These are phyloP conservation scores for Triplophysa siluroides DNA, from an alignment of 2,113 vertebrate species.

Conservation along the genomic window DNA sequence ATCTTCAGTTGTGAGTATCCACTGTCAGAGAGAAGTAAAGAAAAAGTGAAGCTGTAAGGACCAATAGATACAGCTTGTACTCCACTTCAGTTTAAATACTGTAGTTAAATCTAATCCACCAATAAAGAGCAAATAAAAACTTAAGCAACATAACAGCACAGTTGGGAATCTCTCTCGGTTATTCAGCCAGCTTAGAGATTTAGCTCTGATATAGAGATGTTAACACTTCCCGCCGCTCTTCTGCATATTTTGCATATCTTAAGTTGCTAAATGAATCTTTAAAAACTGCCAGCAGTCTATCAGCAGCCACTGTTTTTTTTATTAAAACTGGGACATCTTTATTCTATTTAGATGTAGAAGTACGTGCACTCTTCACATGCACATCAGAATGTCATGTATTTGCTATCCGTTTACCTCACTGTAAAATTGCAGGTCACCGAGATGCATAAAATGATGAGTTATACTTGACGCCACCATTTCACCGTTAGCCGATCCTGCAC, in stretches of 20 bases:
- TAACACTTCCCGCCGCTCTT: conserved; percentile 20
- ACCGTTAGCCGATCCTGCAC: not conserved
- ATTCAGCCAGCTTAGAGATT: conserved; percentile 30
- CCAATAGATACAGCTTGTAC: not conserved
- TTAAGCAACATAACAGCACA: conserved; percentile 20
- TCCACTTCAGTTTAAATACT: conserved; percentile 20
- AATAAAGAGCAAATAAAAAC: conserved; percentile 32
- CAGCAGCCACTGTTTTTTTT: conserved; percentile 27
- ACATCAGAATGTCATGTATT: not conserved
- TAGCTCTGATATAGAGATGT: conserved; percentile 21
- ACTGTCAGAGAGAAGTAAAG: too few species aligned
- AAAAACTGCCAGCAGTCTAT: conserved; percentile 26
- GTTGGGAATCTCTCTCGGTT: conserved; percentile 20
- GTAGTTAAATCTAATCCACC: conserved; percentile 35
- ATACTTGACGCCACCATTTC: not conserved
- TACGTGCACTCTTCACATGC: not conserved
- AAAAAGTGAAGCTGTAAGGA: not conserved
- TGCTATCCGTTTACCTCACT: not conserved
- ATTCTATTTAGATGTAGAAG: not conserved
- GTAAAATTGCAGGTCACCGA: not conserved
- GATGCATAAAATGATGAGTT: not conserved
- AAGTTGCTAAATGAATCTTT: conserved; percentile 21
- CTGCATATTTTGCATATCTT: conserved; percentile 28
- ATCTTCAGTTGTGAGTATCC: too few species aligned
- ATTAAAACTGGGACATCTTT: conserved; percentile 29